Evolutionary conservation across 2,888 invertebrate species (phyloP), one percentile per base, ranked within the genome.

Genomic region (Dasysyrphus albostriatus): DNA sequence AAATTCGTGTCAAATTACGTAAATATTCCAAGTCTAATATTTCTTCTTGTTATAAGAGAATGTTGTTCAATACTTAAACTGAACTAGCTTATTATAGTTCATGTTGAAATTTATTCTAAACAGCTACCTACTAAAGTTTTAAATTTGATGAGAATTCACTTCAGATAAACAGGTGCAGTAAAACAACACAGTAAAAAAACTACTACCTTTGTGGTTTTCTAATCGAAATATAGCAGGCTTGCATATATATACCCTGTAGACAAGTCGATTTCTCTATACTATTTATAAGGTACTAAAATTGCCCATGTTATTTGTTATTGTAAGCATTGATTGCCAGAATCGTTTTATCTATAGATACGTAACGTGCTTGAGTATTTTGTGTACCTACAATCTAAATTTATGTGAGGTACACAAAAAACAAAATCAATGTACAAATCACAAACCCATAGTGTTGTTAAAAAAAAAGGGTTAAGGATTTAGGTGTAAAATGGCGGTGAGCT

Each of bases 121-220:
- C 42, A 34, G 14, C 24, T n/a, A 59, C 59, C 24, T 24, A 24
- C 3, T 39, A 7, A 12, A 29, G 3, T 32, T 65, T 32, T 12
- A 24, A 65, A 49, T 49, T 16, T 47, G 12, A 47, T 47, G 65
- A 5, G 65, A 65, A 65, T 24, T 32, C 16, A 16, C 12, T 49
- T 2, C 2, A 32, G 47, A 65, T 49, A 34, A 65, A 34, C 65
- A 65, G 65, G 65, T 65, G 65, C n/a, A 65, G 8, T 5, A 61
- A 39, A 59, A 8, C n/a, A 59, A 59, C 12, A 59, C 12, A 12
- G 3, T 10, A 16, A 16, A 47, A 39, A 3, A 3, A 14, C 42
- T 42, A 3, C n/a, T 47, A 16, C 44, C 16, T 16, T 16, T 16
- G 47, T 6, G 8, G 4, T 47, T 47, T 16, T 47, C 44, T 47